Base-by-base conservation (phyloP, 2,888 invertebrate species). In the Chymomyza amoena region DNA sequence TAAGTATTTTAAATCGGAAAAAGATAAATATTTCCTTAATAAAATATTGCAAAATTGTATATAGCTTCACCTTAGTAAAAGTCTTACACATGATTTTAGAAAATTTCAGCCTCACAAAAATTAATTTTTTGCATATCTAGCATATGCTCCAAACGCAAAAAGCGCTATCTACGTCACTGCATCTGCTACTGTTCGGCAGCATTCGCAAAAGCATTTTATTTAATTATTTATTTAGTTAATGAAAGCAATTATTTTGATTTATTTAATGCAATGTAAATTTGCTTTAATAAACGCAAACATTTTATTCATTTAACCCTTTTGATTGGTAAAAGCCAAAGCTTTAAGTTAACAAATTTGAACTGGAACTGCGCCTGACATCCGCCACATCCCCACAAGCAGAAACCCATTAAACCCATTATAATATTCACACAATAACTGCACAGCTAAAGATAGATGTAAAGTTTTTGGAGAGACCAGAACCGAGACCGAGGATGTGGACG, bases 371-470 rank as follows among this genome's bases (percentile, higher is more conserved):
- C n/a, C n/a, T n/a, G n/a, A n/a, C n/a, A n/a, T n/a, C n/a, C n/a
- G n/a, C n/a, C n/a, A 15, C 54, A 54, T 70, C 75, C 75, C 75
- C 77, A 76, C 77, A 78, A 82, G 81, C 84, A 84, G 80, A 82
- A 84, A 84, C 82, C 84, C 82, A 84, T 82, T 82, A 82, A 82
- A 82, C 85, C 82, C 84, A 82, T 82, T 82, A 80, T 80, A 82
- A 82, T 82, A 81, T 80, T 81, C 81, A 77, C 9, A 52, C 16
- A 52, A 6, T 36, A 36, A 36, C 7, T 36, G 36, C 36, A 36
- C 6, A 45, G 39, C 39, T 2, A 45, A 45, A 45, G 39, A 45
- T 45, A 45, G 39, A 45, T 45, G 39, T 45, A 3, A 45, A 13
- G 13, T 45, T 10, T 13, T 13, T 6, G 32, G 32, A 10, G 39